Conservation (phyloP, 2,797 vertebrate genomes). For the Microchirus variegatus region DNA sequence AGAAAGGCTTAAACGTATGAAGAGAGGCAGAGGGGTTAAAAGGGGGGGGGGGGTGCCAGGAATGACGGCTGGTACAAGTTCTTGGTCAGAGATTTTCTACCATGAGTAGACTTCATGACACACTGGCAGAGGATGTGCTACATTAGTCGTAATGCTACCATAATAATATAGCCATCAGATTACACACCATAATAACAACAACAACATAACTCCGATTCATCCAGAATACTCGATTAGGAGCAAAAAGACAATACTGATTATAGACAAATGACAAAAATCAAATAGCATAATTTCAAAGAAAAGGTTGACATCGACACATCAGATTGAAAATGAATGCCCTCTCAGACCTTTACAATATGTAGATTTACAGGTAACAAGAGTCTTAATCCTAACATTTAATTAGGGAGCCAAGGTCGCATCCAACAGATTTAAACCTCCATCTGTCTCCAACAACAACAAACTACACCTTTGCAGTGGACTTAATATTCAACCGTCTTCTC, state of each 20-base stretch:
- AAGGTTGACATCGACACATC: constrained; percentile 44
- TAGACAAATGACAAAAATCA: constrained; percentile 61
- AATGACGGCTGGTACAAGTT: constrained; percentile 55
- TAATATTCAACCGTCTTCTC: constrained; percentile 41
- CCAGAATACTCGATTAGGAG: constrained; percentile 69
- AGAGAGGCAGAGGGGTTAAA: constrained; percentile 32
- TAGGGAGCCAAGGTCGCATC: constrained; percentile 51
- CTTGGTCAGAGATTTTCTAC: constrained; percentile 44
- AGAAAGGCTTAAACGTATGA: constrained; percentile 16
- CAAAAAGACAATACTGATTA: constrained; percentile 71
- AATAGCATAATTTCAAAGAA: constrained; percentile 44
- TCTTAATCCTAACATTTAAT: constrained; percentile 47
- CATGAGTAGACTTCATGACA: constrained; percentile 49
- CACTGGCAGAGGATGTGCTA: constrained; percentile 75
- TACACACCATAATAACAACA: constrained; percentile 36
- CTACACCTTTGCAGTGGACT: constrained; percentile 39
- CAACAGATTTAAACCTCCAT: constrained; percentile 34
- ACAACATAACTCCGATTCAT: constrained; percentile 38
- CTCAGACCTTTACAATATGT: constrained; percentile 58
- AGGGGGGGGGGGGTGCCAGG: constrained; percentile 68
- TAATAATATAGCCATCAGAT: constrained; percentile 55
- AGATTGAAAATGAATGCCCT: constrained; percentile 74
- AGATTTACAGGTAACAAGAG: constrained; percentile 61
- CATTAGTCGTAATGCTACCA: constrained; percentile 74
- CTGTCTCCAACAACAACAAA: constrained; percentile 45